Evolutionary conservation across 2,797 vertebrate genomes (phyloP).

Genomic region (Syngnathus rostellatus): DNA sequence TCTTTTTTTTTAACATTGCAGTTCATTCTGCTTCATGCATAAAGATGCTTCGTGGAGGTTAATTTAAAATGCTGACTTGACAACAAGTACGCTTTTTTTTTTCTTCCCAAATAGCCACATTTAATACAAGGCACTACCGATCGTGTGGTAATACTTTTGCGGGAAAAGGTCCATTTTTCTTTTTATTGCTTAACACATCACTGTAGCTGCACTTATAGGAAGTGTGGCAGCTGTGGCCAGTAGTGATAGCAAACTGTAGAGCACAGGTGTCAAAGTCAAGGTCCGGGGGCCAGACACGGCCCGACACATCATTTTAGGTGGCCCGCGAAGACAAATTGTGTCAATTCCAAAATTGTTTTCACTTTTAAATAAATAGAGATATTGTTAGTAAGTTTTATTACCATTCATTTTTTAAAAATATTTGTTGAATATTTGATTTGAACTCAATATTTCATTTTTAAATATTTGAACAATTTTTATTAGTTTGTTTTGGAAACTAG

Average conservation of each 20-base stretch:
- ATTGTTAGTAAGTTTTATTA: too few species aligned
- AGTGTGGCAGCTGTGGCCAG: not conserved
- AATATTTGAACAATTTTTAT: too few species aligned
- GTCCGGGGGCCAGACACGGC: too few species aligned
- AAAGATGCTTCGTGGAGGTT: not conserved
- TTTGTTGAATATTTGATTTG: too few species aligned
- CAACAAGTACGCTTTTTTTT: not conserved
- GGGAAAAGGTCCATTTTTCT: not conserved
- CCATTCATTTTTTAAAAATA: too few species aligned
- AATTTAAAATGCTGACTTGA: not conserved
- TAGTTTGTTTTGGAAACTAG: too few species aligned
- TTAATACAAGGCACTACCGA: not conserved
- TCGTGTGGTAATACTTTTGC: not conserved
- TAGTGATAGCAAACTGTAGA: not conserved
- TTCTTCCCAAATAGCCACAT: not conserved
- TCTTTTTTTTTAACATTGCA: conserved; percentile 7
- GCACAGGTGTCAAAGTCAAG: too few species aligned
- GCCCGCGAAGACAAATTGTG: too few species aligned
- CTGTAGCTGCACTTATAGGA: not conserved
- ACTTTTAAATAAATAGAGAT: too few species aligned
- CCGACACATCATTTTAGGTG: too few species aligned
- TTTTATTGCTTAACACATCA: not conserved
- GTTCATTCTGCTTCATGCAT: not conserved
- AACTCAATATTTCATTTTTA: too few species aligned
- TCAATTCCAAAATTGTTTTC: too few species aligned